A percentile compares a stretch with the other conserved stretches of the same genome.
Evolutionary conservation across 2,888 invertebrate genomes (phyloP).

Genomic region (Pristionchus fissidentatus): DNA sequence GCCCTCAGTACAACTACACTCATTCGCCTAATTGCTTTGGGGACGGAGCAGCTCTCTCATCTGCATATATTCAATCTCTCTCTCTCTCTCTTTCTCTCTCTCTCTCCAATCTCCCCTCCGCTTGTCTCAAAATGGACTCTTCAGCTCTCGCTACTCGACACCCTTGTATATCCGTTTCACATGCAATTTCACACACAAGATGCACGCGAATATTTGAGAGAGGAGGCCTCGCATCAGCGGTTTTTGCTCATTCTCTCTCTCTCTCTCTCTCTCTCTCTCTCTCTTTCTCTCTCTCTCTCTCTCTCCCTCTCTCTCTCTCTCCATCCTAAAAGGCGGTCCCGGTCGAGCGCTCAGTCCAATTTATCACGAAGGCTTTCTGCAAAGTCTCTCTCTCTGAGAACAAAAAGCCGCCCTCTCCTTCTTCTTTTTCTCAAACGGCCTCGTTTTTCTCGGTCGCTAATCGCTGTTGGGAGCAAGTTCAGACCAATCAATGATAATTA

Average conservation of each 20-base stretch:
- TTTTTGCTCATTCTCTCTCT: too few relatives aligned
- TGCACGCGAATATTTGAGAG: too few relatives aligned
- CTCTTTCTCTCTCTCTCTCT: too few relatives aligned
- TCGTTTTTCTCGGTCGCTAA: not conserved
- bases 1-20: slow-evolving; percentile 24
- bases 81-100: slow-evolving; percentile 4
- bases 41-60: slow-evolving; percentile 35
- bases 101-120: not conserved
- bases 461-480: not conserved
- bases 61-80: slow-evolving; percentile 41
- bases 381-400: slow-evolving; percentile 4
- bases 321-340: too few relatives aligned
- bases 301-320: too few relatives aligned
- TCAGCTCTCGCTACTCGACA: not conserved
- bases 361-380: slow-evolving; percentile 33
- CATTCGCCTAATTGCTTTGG: slow-evolving; percentile 28
- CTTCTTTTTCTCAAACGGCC: not conserved
- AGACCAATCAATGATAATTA: slow-evolving; percentile 6
- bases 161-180: slow-evolving; percentile 38
- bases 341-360: slow-evolving; percentile 12
- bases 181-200: too few relatives aligned
- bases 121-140: not conserved
- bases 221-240: too few relatives aligned
- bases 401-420: not conserved
- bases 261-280: too few relatives aligned